Evolutionary conservation across 1,140 invertebrate genomes (phyloP).

Genomic region (Drosophila bocqueti): DNA sequence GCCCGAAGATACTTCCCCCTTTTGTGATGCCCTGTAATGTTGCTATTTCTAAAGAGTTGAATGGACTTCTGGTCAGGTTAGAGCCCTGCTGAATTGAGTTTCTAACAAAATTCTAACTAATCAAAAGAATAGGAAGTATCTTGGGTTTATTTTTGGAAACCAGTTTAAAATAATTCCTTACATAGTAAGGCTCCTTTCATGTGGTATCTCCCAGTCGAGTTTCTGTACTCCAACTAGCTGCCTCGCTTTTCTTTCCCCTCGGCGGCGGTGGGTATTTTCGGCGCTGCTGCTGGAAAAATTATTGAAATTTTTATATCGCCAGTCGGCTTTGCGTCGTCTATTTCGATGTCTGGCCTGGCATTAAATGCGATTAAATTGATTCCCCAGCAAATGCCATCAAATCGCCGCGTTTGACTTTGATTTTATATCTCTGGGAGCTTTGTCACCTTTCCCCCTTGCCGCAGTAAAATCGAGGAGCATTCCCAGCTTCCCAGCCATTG

Average conservation of each 20-base stretch:
- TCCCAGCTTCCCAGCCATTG: conserved; percentile 25
- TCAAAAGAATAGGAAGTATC: not conserved
- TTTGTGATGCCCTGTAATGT: conserved; percentile 6
- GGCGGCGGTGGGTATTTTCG: conserved; percentile 50
- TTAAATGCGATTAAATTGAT: conserved; percentile 84
- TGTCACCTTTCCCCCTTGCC: conserved; percentile 55
- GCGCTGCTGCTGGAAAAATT: conserved; percentile 53
- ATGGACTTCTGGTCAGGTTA: not conserved
- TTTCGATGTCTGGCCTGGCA: conserved; percentile 60
- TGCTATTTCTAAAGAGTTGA: not conserved
- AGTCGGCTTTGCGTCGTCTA: conserved; percentile 39
- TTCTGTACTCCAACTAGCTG: not conserved
- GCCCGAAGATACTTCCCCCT: conserved; percentile 25
- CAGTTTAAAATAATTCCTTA: not conserved
- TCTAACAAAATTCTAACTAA: not conserved
- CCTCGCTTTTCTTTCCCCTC: not conserved
- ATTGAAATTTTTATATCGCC: conserved; percentile 75
- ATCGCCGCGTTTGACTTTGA: conserved; percentile 66
- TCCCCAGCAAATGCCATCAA: conserved; percentile 73
- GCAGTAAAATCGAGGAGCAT: not conserved
- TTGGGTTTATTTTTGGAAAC: not conserved
- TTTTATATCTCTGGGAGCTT: conserved; percentile 63
- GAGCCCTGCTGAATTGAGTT: too few relatives aligned
- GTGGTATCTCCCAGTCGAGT: not conserved
- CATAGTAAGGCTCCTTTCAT: not conserved